Base-by-base conservation (phyloP, 1,140 invertebrate genomes). In the Drosophila kikkawai region DNA sequence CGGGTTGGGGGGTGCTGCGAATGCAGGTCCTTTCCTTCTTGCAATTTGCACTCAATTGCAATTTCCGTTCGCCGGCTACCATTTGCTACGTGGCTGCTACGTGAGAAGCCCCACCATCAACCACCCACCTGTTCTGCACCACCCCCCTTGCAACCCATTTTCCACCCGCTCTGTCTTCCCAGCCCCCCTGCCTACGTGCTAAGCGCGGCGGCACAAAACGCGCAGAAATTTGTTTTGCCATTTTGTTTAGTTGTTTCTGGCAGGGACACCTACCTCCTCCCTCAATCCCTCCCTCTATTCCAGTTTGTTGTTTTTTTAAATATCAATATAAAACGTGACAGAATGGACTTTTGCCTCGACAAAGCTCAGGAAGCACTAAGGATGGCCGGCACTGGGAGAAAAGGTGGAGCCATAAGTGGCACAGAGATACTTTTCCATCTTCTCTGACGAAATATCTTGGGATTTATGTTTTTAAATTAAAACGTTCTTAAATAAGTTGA, bases 261-360 rank as follows among this genome's bases (percentile, higher is more conserved):
- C 60, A 22, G 26, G 26, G 26, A 29, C 37, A 34, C 26, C 29
- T 37, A 34, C 50, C 22, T 1, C 34, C 22, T 11, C 13, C 29
- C 22, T 22, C 22, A 22, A 22, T 17, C 9, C 29, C 53, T 29
- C 1, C 3, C 59, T 11, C n/a, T 8, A 13, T 26, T 11, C n/a
- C 29, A 56, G 9, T 29, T 69, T 76, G 45, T 64, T 79, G 45
- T 61, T 77, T 85, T 85, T 90, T 90, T 82, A 79, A 90, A 90
- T 90, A 90, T 90, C 85, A 90, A 90, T 90, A 85, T 90, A 90
- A 90, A 90, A 90, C 85, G 85, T 90, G 85, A 90, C 81, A 88
- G 75, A 75, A 78, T 61, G 67, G 60, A 74, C 70, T 74, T 74
- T 73, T 74, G 51, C 53, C 68, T 73, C 53, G 29, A 60, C 69